Evolutionary conservation across 2,113 vertebrate genomes (phyloP).

Genomic region (Cyrtonyx montezumae): DNA sequence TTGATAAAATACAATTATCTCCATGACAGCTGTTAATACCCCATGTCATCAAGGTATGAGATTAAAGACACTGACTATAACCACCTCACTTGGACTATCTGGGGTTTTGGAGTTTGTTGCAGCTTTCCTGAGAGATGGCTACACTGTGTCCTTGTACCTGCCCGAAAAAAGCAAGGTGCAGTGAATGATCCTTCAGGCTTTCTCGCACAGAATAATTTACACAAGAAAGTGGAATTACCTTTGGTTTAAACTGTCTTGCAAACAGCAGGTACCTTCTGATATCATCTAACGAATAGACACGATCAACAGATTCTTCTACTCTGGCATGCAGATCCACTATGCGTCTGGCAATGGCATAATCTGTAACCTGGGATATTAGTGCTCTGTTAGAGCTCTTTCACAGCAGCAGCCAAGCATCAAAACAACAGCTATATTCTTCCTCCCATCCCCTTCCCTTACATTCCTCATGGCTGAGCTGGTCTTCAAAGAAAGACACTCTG

Average conservation of each 20-base stretch:
- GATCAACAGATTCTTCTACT: constrained; percentile 91
- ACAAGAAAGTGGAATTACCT: constrained; percentile 78
- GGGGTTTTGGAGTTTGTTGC: not conserved
- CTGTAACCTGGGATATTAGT: constrained; percentile 84
- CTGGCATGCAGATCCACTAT: constrained; percentile 97
- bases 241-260: constrained; percentile 97
- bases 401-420: not conserved
- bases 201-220: not conserved
- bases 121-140: not conserved
- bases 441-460: not conserved
- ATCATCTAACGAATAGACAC: constrained; percentile 94
- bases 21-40: not conserved
- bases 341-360: constrained; percentile 96
- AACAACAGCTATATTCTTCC: not conserved
- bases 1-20: not conserved
- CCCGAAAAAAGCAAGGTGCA: not conserved
- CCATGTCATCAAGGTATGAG: not conserved
- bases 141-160: not conserved
- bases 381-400: constrained; percentile 17
- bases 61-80: not conserved
- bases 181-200: not conserved
- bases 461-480: not conserved
- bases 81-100: not conserved
- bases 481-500: not conserved
- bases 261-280: constrained; percentile 96